Evolutionary conservation across 1,140 invertebrate species (phyloP), one percentile per base, ranked within the genome.

Genomic region (Drosophila aff.): DNA sequence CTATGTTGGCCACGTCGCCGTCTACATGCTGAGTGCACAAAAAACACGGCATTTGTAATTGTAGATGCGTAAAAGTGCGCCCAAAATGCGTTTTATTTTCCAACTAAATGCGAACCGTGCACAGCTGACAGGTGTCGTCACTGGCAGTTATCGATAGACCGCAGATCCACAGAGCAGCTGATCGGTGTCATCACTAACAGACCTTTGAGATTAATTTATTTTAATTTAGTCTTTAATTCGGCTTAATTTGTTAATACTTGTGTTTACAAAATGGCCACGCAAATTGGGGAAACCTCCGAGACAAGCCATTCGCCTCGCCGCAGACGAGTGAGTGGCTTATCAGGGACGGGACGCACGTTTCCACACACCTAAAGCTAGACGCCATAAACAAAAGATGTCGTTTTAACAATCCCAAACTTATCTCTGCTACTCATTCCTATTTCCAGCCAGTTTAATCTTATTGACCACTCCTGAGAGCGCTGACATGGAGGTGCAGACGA

Each of bases 181-280:
- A 41, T 40, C 8, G 10, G n/a, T 69, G 36, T 2, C 64, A 68
- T 49, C 43, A 21, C 66, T 36, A 71, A 3, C 28, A 23, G 36
- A 11, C 73, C 79, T 76, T 66, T 76, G 72, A 38, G 69, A 73
- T 82, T 71, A 71, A 71, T 71, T 68, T 68, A 71, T 71, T 68
- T 40, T 71, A 81, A 87, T 81, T 74, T 82, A 89, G 57, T 5
- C 49, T 68, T 57, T 68, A 68, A 87, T 71, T 74, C 78, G 74
- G 66, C 79, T 84, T 68, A 81, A 76, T 49, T 66, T 81, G 63
- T 71, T 80, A 78, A 80, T 75, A 69, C 55, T 60, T 33, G 28
- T 63, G 66, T 53, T 47, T 31, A 64, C 65, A 46, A 57, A 79
- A 79, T 76, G 63, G 49, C 36, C 36, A 43, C 67, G 36, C 69